Conservation (phyloP, 1,140 invertebrate species). For the Cyclina sinensis region DNA sequence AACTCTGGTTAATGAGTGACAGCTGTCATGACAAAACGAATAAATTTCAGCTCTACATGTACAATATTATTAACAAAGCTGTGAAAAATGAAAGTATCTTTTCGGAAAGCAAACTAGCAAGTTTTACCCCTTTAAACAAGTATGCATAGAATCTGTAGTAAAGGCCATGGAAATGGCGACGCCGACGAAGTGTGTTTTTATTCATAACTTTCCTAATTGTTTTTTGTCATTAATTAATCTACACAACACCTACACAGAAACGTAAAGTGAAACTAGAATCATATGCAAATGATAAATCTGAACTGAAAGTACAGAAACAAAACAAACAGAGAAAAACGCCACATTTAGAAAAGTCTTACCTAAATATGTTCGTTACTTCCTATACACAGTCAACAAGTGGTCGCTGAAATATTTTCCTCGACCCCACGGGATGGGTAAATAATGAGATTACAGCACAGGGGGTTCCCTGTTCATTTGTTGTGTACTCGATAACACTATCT, state of each 20-base stretch:
- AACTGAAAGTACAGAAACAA: neutral
- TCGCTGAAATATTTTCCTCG: conserved; percentile 35
- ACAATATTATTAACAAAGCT: too few species aligned
- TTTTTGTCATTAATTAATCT: too few species aligned
- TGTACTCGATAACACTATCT: neutral
- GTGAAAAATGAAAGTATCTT: too few species aligned
- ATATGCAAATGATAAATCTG: too few species aligned
- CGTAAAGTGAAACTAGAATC: conserved; percentile 20
- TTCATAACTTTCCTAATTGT: neutral
- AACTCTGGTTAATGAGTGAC: too few species aligned
- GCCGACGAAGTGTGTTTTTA: neutral
- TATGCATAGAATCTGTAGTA: too few species aligned
- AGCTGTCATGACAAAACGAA: too few species aligned
- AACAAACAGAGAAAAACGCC: neutral
- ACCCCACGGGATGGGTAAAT: conserved; percentile 61
- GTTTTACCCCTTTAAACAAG: too few species aligned
- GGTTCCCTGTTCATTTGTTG: neutral
- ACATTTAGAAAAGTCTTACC: neutral
- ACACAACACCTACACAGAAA: neutral
- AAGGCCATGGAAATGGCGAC: conserved; percentile 17
- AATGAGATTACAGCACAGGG: conserved; percentile 35
- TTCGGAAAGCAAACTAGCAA: too few species aligned
- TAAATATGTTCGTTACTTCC: conserved; percentile 8
- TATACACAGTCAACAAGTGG: conserved; percentile 45
- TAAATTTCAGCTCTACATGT: too few species aligned